These are phyloP conservation scores for Melanotus villosus DNA, from an alignment of 2,888 invertebrate genomes.

Conservation along the genomic window DNA sequence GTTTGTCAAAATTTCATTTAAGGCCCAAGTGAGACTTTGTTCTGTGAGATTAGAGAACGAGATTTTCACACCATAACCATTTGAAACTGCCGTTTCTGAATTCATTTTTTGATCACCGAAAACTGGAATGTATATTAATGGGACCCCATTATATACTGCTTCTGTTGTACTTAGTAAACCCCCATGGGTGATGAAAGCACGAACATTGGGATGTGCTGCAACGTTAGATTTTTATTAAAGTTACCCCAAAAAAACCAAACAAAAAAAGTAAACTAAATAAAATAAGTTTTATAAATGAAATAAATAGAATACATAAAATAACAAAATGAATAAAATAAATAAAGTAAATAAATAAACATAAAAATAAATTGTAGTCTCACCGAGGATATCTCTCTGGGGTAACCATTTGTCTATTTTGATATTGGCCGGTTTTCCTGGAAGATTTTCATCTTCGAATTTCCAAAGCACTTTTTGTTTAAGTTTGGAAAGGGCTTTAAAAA, in stretches of 20 bases:
- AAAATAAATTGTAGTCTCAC: too few species aligned
- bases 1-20: constrained; percentile 1
- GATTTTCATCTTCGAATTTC: constrained; percentile 59
- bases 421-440: constrained; percentile 20
- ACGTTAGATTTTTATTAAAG: too few species aligned
- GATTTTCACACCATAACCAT: not conserved
- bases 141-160: not conserved
- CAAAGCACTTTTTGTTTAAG: constrained; percentile 63
- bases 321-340: too few species aligned
- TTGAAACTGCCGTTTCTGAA: not conserved
- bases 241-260: too few species aligned
- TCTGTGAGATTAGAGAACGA: not conserved
- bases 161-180: constrained; percentile 12
- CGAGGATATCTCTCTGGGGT: constrained; percentile 36
- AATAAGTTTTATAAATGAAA: too few species aligned
- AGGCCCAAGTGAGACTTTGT: not conserved
- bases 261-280: too few species aligned
- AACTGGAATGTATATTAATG: not conserved
- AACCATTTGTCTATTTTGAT: constrained; percentile 36
- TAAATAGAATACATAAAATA: too few species aligned
- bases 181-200: constrained; percentile 1
- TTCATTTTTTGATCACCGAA: constrained; percentile 1
- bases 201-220: constrained; percentile 10
- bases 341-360: too few species aligned
- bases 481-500: constrained; percentile 59